A percentile compares a stretch with the other conserved stretches of the same genome.
These are phyloP conservation scores for Lathronympha strigana DNA, from an alignment of 2,888 invertebrate genomes.

Conservation along the genomic window DNA sequence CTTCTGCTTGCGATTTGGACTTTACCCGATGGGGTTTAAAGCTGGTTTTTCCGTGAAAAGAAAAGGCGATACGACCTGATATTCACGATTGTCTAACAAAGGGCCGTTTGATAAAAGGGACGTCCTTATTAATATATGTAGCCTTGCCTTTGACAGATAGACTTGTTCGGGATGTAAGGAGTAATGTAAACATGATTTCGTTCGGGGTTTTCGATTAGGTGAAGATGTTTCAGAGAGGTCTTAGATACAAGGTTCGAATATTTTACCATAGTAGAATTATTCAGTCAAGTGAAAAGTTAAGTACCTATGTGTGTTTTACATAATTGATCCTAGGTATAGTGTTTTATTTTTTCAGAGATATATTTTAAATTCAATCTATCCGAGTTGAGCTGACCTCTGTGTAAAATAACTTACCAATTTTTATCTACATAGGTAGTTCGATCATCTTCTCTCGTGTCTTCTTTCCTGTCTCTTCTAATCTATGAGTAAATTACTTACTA, in stretches of 20 bases:
- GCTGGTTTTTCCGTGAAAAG: neutral
- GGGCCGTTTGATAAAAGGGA: slow-evolving; percentile 37
- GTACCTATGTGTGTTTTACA: neutral
- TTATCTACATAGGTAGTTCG: too few relatives aligned
- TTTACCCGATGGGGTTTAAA: neutral
- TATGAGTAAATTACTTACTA: too few relatives aligned
- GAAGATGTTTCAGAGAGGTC: slow-evolving; percentile 1
- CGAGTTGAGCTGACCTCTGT: too few relatives aligned
- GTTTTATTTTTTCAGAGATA: neutral
- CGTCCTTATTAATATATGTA: slow-evolving; percentile 39
- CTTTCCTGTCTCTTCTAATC: too few relatives aligned
- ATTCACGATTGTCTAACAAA: slow-evolving; percentile 33
- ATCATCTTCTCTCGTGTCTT: too few relatives aligned
- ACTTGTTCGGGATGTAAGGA: slow-evolving; percentile 39
- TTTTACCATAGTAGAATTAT: neutral
- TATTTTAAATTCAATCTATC: neutral
- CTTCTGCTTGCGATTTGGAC: neutral
- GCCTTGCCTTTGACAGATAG: slow-evolving; percentile 38
- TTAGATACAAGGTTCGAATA: slow-evolving; percentile 2
- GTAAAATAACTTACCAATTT: too few relatives aligned
- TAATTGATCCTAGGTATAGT: neutral
- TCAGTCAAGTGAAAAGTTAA: neutral
- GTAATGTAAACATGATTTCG: slow-evolving; percentile 37
- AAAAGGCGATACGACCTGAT: neutral
- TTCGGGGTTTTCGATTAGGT: slow-evolving; percentile 24